Evolutionary conservation across 2,797 vertebrate genomes (phyloP), one percentile per base, ranked within the genome.

Genomic region (Lindbergichthys nudifrons): DNA sequence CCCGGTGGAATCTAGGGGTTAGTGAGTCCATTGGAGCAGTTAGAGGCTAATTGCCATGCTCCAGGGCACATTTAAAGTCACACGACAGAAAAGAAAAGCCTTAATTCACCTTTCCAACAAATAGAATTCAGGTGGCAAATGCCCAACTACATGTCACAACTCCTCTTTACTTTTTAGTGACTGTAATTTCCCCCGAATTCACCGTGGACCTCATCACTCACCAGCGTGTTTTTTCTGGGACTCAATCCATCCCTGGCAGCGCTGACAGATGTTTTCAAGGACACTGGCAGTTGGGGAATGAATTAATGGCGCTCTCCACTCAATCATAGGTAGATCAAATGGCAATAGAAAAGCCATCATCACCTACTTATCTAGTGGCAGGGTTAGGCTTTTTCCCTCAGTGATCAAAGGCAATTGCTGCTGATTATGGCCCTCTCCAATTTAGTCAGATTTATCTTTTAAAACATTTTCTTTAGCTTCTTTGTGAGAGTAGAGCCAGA

Each of bases 281-380:
- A 73, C 76, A 64, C 15, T 54, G 45, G 57, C 59, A 62, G 61
- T 48, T 76, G 57, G 39, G 57, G 43, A 78, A 76, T 79, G 76
- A 84, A 86, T 80, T 76, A 65, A 75, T 59, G 69, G 53, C 12
- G 32, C 60, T 23, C 66, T 72, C 57, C 66, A 68, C 78, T 81
- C 66, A 68, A 83, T 86, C 82, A 81, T 57, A 71, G 70, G 58
- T 60, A 69, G 50, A 84, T 84, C 66, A 85, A 86, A 76, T 16
- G 57, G 46, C 77, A 74, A 76, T 84, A 45, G 61, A 81, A 81
- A 81, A 82, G 61, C 54, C 77, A 77, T 87, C 69, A 81, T 83
- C 41, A 58, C 50, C 54, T 36, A 57, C 54, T 76, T 18, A 50
- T 70, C 45, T 43, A 21, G 57, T 6, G n/a, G 59, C 65, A 48